Percentiles rank a stretch among this genome's conserved stretches.
Conservation (phyloP, 2,113 vertebrate species). For the Piprites chloris region DNA sequence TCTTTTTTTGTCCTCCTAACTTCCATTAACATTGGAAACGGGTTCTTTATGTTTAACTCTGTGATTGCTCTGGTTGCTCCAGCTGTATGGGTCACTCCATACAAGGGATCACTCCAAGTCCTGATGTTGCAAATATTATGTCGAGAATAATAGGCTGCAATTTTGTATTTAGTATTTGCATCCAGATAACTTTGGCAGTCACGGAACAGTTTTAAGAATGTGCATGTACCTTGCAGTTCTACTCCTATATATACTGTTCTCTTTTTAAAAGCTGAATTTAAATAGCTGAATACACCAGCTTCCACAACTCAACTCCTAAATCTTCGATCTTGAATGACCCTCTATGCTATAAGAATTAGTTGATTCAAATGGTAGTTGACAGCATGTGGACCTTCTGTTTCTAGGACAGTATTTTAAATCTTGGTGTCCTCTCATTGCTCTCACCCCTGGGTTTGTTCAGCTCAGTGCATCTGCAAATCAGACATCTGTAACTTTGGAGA, state of each 20-base stretch:
- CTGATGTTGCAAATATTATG: neutral
- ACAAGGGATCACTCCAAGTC: neutral
- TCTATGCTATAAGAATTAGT: neutral
- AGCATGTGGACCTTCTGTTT: neutral
- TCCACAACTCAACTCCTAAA: neutral
- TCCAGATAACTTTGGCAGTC: neutral
- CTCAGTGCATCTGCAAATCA: neutral
- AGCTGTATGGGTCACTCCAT: neutral
- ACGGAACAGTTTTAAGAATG: neutral
- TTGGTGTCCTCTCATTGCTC: neutral
- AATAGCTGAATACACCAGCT: neutral
- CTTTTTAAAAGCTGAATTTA: neutral
- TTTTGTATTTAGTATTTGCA: neutral
- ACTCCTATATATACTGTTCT: neutral
- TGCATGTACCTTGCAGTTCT: neutral
- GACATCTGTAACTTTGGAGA: neutral
- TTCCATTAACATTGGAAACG: neutral
- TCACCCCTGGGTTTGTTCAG: neutral
- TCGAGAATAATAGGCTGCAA: neutral
- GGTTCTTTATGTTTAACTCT: neutral
- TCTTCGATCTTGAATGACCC: neutral
- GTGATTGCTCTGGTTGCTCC: neutral
- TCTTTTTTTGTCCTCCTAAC: neutral
- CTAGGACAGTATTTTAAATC: neutral
- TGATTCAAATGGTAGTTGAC: neutral